Evolutionary conservation across 2,797 vertebrate species (phyloP).

Genomic region (Anas capensis): DNA sequence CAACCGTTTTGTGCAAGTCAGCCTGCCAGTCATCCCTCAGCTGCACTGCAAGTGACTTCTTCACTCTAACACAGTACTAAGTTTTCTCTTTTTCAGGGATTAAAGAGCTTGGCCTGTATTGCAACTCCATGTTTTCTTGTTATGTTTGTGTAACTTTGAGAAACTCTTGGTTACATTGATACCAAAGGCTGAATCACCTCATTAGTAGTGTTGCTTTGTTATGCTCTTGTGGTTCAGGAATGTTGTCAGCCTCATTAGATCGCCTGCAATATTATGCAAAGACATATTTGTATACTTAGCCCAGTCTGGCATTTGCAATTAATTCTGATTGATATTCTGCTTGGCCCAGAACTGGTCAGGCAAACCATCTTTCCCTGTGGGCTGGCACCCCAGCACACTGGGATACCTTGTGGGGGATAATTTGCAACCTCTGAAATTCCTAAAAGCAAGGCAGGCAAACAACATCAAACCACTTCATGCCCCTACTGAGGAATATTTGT

Average conservation of each 20-base stretch:
- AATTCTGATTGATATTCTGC: not conserved
- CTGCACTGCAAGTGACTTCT: not conserved
- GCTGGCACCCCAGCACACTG: no score
- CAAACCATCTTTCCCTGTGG: not conserved
- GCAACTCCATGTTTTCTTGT: not conserved
- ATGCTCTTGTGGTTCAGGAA: not conserved
- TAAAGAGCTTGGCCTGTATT: not conserved
- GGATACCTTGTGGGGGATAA: accelerated
- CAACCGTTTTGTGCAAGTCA: not conserved
- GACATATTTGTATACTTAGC: not conserved
- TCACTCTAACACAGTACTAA: not conserved
- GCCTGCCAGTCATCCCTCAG: not conserved
- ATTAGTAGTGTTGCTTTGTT: not conserved
- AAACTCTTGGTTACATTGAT: not conserved
- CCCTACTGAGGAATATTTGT: not conserved
- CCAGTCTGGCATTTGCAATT: not conserved
- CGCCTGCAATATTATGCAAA: not conserved
- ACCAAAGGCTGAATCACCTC: not conserved
- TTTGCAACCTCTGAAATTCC: not conserved
- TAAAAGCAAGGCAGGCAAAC: not conserved
- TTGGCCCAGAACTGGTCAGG: not conserved
- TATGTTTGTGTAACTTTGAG: not conserved
- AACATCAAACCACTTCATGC: not conserved
- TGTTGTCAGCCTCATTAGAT: not conserved
- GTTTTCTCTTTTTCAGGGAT: not conserved